These are phyloP conservation scores for Monodelphis domestica DNA, from an alignment of 2,797 vertebrate genomes.

Conservation along the genomic window DNA sequence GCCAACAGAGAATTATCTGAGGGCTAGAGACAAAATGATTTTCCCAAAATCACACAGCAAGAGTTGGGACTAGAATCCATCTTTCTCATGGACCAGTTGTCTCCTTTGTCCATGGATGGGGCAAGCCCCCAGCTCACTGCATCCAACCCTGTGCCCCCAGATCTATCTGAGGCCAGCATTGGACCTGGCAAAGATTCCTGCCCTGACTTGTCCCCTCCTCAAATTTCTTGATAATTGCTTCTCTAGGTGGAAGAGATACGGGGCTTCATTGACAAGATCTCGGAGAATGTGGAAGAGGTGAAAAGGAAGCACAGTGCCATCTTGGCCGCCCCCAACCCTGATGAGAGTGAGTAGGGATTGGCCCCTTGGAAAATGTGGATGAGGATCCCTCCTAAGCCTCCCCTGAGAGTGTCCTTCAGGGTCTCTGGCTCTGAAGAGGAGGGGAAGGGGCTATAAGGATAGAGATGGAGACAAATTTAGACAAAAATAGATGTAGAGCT, in stretches of 20 bases:
- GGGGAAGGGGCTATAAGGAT: neutral
- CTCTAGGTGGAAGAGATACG: conserved; percentile 96
- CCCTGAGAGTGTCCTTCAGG: neutral
- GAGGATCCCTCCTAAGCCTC: neutral
- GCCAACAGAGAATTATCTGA: neutral
- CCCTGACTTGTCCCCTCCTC: neutral
- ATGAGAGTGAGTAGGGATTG: conserved; percentile 88
- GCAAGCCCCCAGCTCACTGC: neutral
- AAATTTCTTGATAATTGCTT: neutral
- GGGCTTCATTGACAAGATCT: conserved; percentile 94
- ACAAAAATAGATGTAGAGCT: neutral
- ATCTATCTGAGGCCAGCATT: neutral
- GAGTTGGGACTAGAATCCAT: neutral
- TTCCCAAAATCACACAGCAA: neutral
- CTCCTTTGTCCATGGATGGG: accelerated
- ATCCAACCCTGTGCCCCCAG: neutral
- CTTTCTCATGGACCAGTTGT: neutral
- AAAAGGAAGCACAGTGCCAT: conserved; percentile 97
- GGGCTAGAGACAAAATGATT: neutral
- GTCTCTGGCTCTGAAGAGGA: neutral
- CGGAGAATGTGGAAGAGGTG: conserved; percentile 97
- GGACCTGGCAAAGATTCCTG: neutral
- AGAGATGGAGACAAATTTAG: too few relatives aligned
- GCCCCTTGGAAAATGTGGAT: neutral
- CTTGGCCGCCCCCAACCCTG: conserved; percentile 94